Evolutionary conservation across 2,113 vertebrate species (phyloP).

Genomic region (Machaerirhynchus nigripectus): DNA sequence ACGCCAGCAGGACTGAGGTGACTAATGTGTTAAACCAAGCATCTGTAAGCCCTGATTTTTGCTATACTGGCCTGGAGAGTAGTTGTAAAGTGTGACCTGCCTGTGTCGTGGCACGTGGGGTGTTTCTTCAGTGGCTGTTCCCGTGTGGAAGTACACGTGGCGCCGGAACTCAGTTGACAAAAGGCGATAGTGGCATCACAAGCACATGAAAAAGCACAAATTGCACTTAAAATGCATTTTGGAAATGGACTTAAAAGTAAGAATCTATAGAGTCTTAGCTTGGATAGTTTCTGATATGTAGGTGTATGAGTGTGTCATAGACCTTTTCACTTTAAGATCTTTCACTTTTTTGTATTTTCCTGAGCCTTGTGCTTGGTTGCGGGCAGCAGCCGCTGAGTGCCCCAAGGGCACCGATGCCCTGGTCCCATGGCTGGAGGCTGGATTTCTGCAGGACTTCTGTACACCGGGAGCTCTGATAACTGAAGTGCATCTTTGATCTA

Average conservation of each 20-base stretch:
- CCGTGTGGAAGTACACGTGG: rapidly evolving
- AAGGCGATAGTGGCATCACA: background rate
- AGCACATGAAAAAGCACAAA: conserved; percentile 73
- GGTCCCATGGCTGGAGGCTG: background rate
- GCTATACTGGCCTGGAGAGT: background rate
- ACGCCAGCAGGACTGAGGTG: background rate
- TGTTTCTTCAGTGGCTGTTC: background rate
- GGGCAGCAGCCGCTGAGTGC: background rate
- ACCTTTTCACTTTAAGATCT: conserved; percentile 2
- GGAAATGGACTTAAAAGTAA: conserved; percentile 48
- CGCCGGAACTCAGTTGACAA: background rate
- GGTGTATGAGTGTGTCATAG: background rate
- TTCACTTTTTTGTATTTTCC: conserved; percentile 3
- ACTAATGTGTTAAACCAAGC: background rate
- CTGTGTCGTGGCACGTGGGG: rapidly evolving
- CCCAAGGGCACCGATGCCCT: background rate
- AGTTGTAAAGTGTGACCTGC: background rate
- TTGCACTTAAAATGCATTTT: conserved; percentile 68
- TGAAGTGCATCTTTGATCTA: conserved; percentile 61
- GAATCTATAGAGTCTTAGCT: conserved; percentile 48
- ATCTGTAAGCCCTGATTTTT: background rate
- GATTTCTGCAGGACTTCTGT: conserved; percentile 35
- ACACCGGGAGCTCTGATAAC: background rate
- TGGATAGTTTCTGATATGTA: conserved; percentile 34
- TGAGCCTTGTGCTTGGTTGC: background rate